Conservation (phyloP, 2,888 invertebrate species). For the Dasysyrphus tricinctus region DNA sequence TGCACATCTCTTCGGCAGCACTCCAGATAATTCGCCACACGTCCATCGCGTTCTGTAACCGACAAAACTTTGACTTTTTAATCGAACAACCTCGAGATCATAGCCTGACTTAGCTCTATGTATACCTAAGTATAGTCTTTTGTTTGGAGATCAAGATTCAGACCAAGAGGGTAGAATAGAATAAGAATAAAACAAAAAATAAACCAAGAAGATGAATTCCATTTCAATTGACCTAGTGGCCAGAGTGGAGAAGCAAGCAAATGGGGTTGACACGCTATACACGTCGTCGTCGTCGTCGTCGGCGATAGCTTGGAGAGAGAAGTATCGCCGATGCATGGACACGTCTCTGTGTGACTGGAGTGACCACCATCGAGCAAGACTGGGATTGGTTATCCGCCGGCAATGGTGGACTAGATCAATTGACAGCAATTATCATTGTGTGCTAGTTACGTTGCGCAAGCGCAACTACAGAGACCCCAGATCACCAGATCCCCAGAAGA, state of each 20-base stretch:
- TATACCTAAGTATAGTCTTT: constrained; percentile 19
- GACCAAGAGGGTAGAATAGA: constrained; percentile 33
- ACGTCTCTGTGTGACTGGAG: constrained; percentile 68
- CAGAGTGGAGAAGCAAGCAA: constrained; percentile 44
- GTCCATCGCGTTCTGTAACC: constrained; percentile 40
- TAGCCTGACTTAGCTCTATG: constrained; percentile 13
- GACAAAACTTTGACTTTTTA: constrained; percentile 64
- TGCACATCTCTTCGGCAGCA: constrained; percentile 23
- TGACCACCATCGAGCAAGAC: constrained; percentile 62
- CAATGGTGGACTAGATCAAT: constrained; percentile 72
- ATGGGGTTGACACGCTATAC: constrained; percentile 69
- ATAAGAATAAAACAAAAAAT: constrained; percentile 9
- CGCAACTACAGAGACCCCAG: constrained; percentile 45
- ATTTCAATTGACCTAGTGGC: constrained; percentile 71
- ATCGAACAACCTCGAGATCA: constrained; percentile 57
- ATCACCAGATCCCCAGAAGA: constrained; percentile 22
- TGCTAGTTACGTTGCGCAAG: constrained; percentile 73
- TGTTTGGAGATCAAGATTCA: constrained; percentile 51
- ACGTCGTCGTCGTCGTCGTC: neutral
- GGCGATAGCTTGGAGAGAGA: constrained; percentile 17
- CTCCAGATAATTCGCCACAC: constrained; percentile 55
- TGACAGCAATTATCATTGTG: constrained; percentile 75
- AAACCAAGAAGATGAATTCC: constrained; percentile 37
- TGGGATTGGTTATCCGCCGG: constrained; percentile 64
- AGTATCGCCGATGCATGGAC: constrained; percentile 47